phyloP scores from a whole-genome alignment of 53 echinoderm and acorn worm genomes.

The Echinometra lucunter region DNA sequence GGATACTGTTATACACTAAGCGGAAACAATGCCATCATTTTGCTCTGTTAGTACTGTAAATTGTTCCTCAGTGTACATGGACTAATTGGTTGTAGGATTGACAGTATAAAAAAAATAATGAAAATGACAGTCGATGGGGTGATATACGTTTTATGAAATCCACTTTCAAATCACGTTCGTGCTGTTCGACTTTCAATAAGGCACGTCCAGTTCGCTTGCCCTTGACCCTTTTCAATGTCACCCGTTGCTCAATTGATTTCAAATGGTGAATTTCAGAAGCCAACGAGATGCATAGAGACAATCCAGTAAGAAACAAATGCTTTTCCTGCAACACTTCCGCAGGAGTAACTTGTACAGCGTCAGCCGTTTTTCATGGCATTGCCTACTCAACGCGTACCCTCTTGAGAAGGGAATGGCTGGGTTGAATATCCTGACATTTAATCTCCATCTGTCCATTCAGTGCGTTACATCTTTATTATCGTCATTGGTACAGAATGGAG shows the following conservation, averaged over 20 bases:
- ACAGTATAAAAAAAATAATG: neutral
- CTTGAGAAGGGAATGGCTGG: neutral
- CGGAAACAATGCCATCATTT: too few species aligned
- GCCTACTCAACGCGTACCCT: neutral
- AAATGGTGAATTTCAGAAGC: neutral
- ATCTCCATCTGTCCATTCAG: too few species aligned
- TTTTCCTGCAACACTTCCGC: neutral
- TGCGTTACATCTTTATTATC: neutral
- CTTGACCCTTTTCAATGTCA: neutral
- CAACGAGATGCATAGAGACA: neutral
- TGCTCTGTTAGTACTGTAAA: too few species aligned
- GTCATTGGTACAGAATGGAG: neutral
- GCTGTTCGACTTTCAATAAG: neutral
- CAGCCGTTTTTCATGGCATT: neutral
- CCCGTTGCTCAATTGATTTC: neutral
- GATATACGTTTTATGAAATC: neutral
- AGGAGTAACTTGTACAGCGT: neutral
- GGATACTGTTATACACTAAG: too few species aligned
- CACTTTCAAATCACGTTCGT: neutral
- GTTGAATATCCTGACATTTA: neutral
- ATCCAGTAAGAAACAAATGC: neutral
- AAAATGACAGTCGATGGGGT: neutral
- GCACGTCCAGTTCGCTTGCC: neutral
- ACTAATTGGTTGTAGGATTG: too few species aligned
- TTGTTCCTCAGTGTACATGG: too few species aligned